Evolutionary conservation across 2,113 vertebrate genomes (phyloP).

Genomic region (Cranoglanis bouderius): DNA sequence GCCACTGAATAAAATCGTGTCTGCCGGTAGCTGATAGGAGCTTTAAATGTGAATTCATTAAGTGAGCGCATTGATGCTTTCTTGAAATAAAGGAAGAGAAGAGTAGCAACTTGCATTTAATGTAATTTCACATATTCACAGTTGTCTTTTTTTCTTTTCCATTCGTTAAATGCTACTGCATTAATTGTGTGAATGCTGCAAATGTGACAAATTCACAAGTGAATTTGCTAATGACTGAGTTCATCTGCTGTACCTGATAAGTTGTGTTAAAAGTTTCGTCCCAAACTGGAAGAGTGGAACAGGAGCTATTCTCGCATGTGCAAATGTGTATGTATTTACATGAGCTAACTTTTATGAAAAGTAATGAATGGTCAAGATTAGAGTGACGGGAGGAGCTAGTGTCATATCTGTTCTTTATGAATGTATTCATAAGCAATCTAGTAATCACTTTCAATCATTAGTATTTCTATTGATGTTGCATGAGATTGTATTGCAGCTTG

Average conservation of each 20-base stretch:
- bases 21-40: slow-evolving; percentile 24
- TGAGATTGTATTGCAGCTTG: background rate
- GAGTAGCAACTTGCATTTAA: background rate
- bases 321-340: background rate
- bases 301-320: background rate
- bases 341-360: background rate
- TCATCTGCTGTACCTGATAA: background rate
- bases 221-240: slow-evolving; percentile 23
- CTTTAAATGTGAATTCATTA: background rate
- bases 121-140: slow-evolving; percentile 25
- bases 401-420: background rate
- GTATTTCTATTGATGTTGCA: background rate
- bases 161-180: background rate
- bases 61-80: background rate
- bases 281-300: background rate
- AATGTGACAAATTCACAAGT: background rate
- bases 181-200: background rate
- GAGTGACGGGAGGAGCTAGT: background rate
- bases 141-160: background rate
- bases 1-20: background rate
- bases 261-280: background rate
- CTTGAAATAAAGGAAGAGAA: background rate
- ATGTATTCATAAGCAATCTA: background rate
- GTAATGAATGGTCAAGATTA: background rate
- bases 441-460: background rate